phyloP scores from a whole-genome alignment of 2,888 invertebrate genomes.

The Scaptomyza flava region DNA sequence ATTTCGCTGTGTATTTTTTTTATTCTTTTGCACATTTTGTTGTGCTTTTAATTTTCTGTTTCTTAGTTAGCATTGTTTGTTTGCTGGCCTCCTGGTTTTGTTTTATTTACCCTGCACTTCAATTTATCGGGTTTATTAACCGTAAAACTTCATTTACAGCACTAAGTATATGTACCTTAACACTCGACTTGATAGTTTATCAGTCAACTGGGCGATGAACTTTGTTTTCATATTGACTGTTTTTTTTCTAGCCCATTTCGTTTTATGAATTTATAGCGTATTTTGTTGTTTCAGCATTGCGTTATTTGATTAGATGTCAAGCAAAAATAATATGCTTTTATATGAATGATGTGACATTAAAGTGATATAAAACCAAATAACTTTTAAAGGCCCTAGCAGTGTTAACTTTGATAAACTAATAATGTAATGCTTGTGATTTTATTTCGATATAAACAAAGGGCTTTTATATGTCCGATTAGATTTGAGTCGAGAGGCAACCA shows the following conservation, averaged over 20 bases:
- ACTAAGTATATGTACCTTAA: constrained; percentile 25
- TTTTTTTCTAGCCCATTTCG: background rate
- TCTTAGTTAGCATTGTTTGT: constrained; percentile 16
- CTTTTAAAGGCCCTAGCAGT: no score
- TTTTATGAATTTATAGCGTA: constrained; percentile 27
- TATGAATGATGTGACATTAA: background rate
- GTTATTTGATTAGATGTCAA: constrained; percentile 34
- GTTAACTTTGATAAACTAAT: no score
- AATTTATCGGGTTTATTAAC: constrained; percentile 66
- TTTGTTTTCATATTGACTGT: constrained; percentile 27
- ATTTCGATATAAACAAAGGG: background rate
- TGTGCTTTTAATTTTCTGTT: constrained; percentile 66
- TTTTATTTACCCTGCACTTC: constrained; percentile 57
- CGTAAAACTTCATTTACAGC: constrained; percentile 61
- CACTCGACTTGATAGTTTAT: constrained; percentile 40
- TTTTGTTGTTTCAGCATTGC: constrained; percentile 1
- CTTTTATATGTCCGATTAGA: background rate
- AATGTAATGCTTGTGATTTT: background rate
- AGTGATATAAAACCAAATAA: background rate
- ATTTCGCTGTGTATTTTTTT: constrained; percentile 1
- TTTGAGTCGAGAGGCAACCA: background rate
- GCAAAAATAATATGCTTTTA: background rate
- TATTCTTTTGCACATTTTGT: constrained; percentile 61
- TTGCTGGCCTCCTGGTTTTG: constrained; percentile 9
- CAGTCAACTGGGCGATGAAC: constrained; percentile 51